Evolutionary conservation across 2,797 vertebrate species (phyloP).

Genomic region (Astyanax mexicanus): DNA sequence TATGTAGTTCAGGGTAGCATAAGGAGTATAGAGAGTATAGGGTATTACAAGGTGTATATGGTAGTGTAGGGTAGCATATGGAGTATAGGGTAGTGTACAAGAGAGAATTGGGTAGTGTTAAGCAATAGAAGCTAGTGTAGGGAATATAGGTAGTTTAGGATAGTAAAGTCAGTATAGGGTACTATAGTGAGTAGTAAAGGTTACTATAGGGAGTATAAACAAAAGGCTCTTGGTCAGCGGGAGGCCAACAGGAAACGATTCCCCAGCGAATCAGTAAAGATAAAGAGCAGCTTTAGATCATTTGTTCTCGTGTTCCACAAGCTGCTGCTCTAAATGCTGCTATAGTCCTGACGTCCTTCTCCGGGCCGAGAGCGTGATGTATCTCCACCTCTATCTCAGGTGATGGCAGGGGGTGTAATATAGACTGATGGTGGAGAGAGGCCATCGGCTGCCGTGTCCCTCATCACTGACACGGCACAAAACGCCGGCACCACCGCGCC

Average conservation of each 20-base stretch:
- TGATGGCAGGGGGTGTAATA: constrained; percentile 56
- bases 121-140: too few species aligned
- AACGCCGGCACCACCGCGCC: constrained; percentile 32
- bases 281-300: constrained; percentile 47
- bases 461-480: constrained; percentile 61
- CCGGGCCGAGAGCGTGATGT: constrained; percentile 43
- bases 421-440: constrained; percentile 61
- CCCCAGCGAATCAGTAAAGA: constrained; percentile 39
- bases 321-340: constrained; percentile 47
- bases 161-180: too few species aligned
- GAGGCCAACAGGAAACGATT: constrained; percentile 44
- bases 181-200: too few species aligned
- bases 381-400: constrained; percentile 34
- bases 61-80: too few species aligned
- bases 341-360: constrained; percentile 49
- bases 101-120: too few species aligned
- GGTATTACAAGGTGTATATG: too few species aligned
- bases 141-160: too few species aligned
- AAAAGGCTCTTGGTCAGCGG: constrained; percentile 41
- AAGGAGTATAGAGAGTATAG: too few species aligned
- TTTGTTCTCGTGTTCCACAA: constrained; percentile 44
- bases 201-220: too few species aligned
- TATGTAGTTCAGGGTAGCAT: too few species aligned
- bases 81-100: too few species aligned
- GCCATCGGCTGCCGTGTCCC: constrained; percentile 52